These are phyloP conservation scores for Scaptomyza flava DNA, from an alignment of 2,888 invertebrate species.

Conservation along the genomic window DNA sequence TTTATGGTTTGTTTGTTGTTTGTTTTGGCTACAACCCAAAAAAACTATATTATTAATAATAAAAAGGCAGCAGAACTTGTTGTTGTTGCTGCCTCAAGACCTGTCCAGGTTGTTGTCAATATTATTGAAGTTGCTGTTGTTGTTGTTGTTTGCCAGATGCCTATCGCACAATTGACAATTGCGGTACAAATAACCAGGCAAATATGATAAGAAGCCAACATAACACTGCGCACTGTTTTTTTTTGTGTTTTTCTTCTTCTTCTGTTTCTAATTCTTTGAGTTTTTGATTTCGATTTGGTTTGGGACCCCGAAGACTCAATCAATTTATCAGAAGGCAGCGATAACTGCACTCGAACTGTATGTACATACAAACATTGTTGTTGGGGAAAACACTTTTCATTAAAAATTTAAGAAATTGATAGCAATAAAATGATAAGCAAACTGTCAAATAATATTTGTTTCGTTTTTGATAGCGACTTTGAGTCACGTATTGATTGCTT, in stretches of 20 bases:
- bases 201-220: conserved; percentile 71
- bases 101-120: conserved; percentile 45
- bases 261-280: neutral
- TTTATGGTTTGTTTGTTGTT: conserved; percentile 27
- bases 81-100: conserved; percentile 40
- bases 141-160: conserved; percentile 50
- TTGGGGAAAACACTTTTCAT: conserved; percentile 74
- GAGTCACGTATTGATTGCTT: conserved; percentile 14
- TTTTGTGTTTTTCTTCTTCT: conserved; percentile 1
- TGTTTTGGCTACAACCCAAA: conserved; percentile 47
- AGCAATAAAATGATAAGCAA: conserved; percentile 77
- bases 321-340: conserved; percentile 71
- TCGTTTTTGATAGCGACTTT: conserved; percentile 17
- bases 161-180: conserved; percentile 77
- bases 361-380: conserved; percentile 6
- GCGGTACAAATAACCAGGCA: conserved; percentile 63
- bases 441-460: conserved; percentile 53
- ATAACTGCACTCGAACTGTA: conserved; percentile 51
- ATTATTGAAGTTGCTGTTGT: conserved; percentile 23
- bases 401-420: conserved; percentile 67
- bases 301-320: conserved; percentile 65
- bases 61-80: conserved; percentile 36
- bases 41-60: conserved; percentile 54
- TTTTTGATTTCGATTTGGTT: conserved; percentile 53
- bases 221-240: conserved; percentile 52